Base-by-base conservation (phyloP, 2,797 vertebrate genomes). In the Saxicola maurus region DNA sequence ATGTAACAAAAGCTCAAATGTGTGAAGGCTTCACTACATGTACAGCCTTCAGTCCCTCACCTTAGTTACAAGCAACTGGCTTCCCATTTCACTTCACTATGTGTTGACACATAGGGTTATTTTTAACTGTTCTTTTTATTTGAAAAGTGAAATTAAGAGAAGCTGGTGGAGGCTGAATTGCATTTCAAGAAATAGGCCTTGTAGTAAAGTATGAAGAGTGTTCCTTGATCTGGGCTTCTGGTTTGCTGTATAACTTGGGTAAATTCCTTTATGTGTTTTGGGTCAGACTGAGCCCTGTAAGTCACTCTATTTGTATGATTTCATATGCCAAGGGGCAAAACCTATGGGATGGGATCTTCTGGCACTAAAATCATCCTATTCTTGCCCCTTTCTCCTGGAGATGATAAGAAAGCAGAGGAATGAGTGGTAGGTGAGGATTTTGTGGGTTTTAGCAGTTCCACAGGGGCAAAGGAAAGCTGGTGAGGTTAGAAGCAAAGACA, bases 1-100 rank as follows among this genome's bases (percentile, higher is more conserved):
- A 52, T 5, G 3, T 16, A 48, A n/a, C 28, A 24, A 38, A 51
- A 30, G n/a, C 2, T 0, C 2, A 4, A 7, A 17, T 23, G 31
- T 40, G 16, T 52, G 17, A 56, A 62, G n/a, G 35, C 17, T 78
- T 75, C 42, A 17, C 17, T 24, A 6, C n/a, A 19, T 2, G 15
- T 31, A 4, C 8, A 49, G 35, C 31, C 10, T 40, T 60, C 23
- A 37, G 31, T 16, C 14, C 71, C 27, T 55, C 20, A 24, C 38
- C 11, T 18, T 13, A 37, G 10, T 23, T 43, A 38, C 6, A 14
- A 19, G 10, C 46, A 89, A 57, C 7, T 48, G 46, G 14, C 17
- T 28, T 65, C 4, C 28, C 1, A 2, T 75, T 71, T 31, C 9
- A 7, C 24, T 81, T 64, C 8, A 15, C 15, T 16, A 0, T 43